Evolutionary conservation across 35 echinoderm and acorn worm species (phyloP).

Genomic region (Chiridota heheva): DNA sequence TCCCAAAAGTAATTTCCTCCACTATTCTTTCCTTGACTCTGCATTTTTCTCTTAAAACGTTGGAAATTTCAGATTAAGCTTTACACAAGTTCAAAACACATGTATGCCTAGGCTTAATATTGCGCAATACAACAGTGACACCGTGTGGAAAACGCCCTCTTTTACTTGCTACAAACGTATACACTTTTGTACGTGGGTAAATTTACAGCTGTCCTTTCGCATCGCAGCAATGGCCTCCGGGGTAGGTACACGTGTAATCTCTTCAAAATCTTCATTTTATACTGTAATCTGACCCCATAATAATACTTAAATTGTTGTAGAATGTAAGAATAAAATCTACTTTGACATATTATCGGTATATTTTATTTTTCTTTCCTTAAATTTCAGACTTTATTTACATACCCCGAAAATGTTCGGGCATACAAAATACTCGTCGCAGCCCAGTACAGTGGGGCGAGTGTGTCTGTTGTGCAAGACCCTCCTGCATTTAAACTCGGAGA

Average conservation of each 20-base stretch:
- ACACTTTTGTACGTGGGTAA: no score
- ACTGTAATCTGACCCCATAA: background rate
- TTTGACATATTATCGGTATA: background rate
- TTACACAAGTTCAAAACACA: no score
- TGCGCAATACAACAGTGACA: no score
- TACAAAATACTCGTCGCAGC: slow-evolving; percentile 94
- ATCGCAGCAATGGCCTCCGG: slow-evolving; percentile 79
- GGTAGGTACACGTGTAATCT: slow-evolving; percentile 70
- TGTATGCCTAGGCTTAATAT: no score
- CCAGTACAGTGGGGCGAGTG: slow-evolving; percentile 82
- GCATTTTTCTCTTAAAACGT: background rate
- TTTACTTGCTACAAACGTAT: no score
- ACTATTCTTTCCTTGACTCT: background rate
- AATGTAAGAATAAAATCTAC: background rate
- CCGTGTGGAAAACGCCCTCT: no score
- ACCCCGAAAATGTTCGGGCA: slow-evolving; percentile 98
- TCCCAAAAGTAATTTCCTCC: background rate
- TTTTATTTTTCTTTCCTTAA: slow-evolving; percentile 23
- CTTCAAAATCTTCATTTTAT: slow-evolving; percentile 15
- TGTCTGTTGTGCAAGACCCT: slow-evolving; percentile 93
- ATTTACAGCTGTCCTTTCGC: slow-evolving; percentile 45
- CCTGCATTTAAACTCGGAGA: slow-evolving; percentile 89
- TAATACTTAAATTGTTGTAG: background rate
- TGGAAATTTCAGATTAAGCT: no score
- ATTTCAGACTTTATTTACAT: slow-evolving; percentile 88